Percentiles rank a stretch among this genome's conserved stretches.
Evolutionary conservation across 2,888 invertebrate genomes (phyloP).

Genomic region (Drosophila subsilvestris): DNA sequence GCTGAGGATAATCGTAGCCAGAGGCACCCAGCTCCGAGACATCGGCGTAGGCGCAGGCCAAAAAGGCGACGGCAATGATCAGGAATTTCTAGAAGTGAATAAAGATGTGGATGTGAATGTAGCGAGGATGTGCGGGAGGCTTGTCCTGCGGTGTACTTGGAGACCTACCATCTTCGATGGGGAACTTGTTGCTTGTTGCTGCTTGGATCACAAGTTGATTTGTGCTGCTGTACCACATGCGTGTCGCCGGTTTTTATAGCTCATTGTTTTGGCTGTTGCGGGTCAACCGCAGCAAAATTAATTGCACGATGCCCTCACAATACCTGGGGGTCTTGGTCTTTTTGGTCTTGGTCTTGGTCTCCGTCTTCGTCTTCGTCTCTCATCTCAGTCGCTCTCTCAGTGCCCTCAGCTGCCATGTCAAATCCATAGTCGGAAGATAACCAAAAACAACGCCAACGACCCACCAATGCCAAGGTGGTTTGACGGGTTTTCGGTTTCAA

Average conservation of each 20-base stretch:
- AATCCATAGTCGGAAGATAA: constrained; percentile 22
- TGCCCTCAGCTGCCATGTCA: constrained; percentile 51
- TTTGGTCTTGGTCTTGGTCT: constrained; percentile 33
- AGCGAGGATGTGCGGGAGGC: constrained; percentile 3
- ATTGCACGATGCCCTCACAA: constrained; percentile 63
- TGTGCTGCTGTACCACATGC: constrained; percentile 67
- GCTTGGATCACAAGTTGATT: constrained; percentile 58
- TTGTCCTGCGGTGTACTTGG: constrained; percentile 4
- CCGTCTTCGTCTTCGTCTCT: background rate
- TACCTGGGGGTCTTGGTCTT: constrained; percentile 41
- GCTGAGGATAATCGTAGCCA: constrained; percentile 72
- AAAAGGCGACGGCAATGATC: constrained; percentile 65
- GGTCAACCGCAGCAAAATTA: constrained; percentile 66
- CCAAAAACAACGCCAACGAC: constrained; percentile 20
- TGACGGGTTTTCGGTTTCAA: constrained; percentile 60
- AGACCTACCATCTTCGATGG: constrained; percentile 54
- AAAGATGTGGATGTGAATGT: background rate
- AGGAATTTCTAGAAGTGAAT: constrained; percentile 60
- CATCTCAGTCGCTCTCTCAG: background rate
- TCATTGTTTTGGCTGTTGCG: constrained; percentile 44
- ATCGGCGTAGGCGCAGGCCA: constrained; percentile 74
- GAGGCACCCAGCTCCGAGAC: constrained; percentile 60
- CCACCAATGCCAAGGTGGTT: constrained; percentile 70
- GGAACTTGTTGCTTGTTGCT: constrained; percentile 51
- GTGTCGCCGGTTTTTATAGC: constrained; percentile 66